phyloP scores from a whole-genome alignment of 2,797 vertebrate species.

The Oreortyx pictus region DNA sequence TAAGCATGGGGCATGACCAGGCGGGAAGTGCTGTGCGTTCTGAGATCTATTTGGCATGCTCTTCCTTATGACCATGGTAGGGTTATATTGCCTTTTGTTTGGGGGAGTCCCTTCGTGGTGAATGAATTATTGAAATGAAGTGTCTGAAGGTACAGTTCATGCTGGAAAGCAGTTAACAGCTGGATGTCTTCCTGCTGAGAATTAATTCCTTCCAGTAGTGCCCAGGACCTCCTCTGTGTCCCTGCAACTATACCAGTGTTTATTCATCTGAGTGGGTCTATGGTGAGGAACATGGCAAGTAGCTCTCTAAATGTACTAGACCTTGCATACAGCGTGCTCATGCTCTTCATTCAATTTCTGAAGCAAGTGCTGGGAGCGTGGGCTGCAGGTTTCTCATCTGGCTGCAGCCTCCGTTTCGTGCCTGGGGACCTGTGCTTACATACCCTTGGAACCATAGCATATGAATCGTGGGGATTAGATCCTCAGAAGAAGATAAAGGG shows the following conservation, averaged over 20 bases:
- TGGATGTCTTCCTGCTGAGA: not conserved
- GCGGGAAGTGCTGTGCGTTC: not conserved
- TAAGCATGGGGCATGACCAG: rapidly evolving
- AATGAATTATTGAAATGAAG: conserved; percentile 48
- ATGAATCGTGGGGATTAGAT: not conserved
- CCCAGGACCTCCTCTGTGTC: not conserved
- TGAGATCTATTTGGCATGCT: not conserved
- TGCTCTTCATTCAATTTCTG: not conserved
- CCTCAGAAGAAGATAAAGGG: not conserved
- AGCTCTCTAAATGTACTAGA: rapidly evolving
- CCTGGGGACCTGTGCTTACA: not conserved
- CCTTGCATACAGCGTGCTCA: rapidly evolving
- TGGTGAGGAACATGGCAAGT: not conserved
- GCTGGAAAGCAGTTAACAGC: conserved; percentile 46
- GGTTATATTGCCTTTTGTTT: not conserved
- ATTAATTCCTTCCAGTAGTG: not conserved
- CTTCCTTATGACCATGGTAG: not conserved
- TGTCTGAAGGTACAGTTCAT: conserved; percentile 33
- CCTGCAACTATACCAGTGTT: not conserved
- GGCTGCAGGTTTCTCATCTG: not conserved
- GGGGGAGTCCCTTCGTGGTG: not conserved
- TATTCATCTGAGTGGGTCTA: not conserved
- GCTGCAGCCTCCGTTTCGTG: rapidly evolving
- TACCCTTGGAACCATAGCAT: not conserved
- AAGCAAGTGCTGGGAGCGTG: not conserved